Conservation (phyloP, 2,113 vertebrate genomes). For the Erinaceus europaeus region DNA sequence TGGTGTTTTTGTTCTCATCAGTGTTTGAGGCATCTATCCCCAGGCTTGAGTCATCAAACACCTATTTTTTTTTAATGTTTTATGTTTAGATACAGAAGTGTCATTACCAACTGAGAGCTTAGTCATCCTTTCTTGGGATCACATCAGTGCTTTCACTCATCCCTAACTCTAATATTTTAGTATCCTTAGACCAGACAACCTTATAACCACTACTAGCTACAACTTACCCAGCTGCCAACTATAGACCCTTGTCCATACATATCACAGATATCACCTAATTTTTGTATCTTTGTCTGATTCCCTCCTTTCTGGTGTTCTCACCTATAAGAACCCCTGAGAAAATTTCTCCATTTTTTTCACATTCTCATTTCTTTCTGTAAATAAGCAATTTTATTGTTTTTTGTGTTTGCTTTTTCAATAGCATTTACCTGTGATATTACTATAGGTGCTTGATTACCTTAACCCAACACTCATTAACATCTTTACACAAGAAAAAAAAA, state of each 20-base stretch:
- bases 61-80: slow-evolving; percentile 78
- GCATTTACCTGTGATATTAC: background rate
- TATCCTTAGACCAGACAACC: background rate
- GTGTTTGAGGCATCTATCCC: slow-evolving; percentile 72
- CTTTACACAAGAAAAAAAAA: background rate
- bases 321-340: background rate
- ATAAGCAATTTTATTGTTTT: background rate
- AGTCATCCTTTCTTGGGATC: slow-evolving; percentile 75
- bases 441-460: background rate
- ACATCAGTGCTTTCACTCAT: slow-evolving; percentile 65
- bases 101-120: slow-evolving; percentile 75
- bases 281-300: background rate
- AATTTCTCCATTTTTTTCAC: background rate
- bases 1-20: slow-evolving; percentile 69
- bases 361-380: background rate
- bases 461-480: background rate
- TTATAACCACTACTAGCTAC: background rate
- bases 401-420: background rate
- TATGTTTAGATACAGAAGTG: slow-evolving; percentile 79
- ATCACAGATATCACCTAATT: background rate
- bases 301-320: background rate
- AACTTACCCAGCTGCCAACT: too few species aligned
- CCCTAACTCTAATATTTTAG: slow-evolving; percentile 14
- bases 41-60: slow-evolving; percentile 78
- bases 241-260: rapidly evolving